Evolutionary conservation across 2,797 vertebrate genomes (phyloP), one percentile per base, ranked within the genome.

Genomic region (Typhlichthys eigenmanni): DNA sequence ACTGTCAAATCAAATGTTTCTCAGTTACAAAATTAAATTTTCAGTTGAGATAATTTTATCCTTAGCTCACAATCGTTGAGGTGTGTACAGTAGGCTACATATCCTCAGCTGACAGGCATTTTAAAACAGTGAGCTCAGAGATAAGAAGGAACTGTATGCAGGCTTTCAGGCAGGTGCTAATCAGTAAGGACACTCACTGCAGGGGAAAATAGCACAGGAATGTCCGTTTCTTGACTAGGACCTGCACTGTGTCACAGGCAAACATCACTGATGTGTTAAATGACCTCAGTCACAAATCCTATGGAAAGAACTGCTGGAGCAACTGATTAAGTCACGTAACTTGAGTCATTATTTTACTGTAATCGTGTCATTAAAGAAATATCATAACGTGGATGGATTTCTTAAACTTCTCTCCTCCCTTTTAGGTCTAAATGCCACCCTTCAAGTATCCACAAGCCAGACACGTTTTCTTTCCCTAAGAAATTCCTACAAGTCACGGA

Each of bases 401-500:
- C 73, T 71, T 55, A 57, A 51, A 54, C 56, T 17, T 47, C 43
- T 32, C 61, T 70, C 68, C 59, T 68, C 14, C 58, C 55, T 72
- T 60, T 7, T 3, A 47, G 64, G 59, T 66, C 70, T 60, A 47
- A 62, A 76, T 64, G 82, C 58, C 47, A 50, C 60, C 46, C 64
- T 64, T 50, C 68, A 86, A 74, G 55, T 34, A 80, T 86, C 81
- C 79, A 46, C 80, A 59, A 62, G 72, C 60, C 13, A 74, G 76
- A 79, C 82, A 84, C 70, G 62, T 85, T 81, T 82, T 77, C 84
- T 76, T 84, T 68, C 68, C 70, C 77, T 69, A 71, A 88, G 78
- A 85, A 86, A 90, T 90, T 91, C 82, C 90, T 83, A 85, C 84
- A 1, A 85, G 82, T 88, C 88, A 86, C 76, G 73, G 81, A 71